phyloP scores from a whole-genome alignment of 2,888 invertebrate genomes.

The Phaedon cochleariae region DNA sequence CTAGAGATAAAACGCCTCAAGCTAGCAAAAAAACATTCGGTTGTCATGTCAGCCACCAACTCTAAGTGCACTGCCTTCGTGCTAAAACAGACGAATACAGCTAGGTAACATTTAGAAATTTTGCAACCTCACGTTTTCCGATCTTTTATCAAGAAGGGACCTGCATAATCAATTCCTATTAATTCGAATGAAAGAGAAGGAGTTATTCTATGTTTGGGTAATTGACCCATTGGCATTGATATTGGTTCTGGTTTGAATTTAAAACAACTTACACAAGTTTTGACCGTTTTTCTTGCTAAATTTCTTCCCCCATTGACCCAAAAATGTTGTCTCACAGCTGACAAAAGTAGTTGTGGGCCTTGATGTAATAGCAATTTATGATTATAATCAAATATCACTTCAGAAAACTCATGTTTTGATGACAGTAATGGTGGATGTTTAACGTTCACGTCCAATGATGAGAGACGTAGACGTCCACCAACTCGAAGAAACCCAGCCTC shows the following conservation, averaged over 20 bases:
- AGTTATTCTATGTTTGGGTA: constrained; percentile 30
- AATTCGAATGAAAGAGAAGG: constrained; percentile 23
- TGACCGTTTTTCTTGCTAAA: too few relatives aligned
- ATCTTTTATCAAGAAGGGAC: constrained; percentile 30
- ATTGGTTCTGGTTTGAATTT: constrained; percentile 22
- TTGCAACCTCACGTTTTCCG: constrained; percentile 27
- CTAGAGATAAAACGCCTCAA: constrained; percentile 28
- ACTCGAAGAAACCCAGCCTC: too few relatives aligned
- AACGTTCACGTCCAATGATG: too few relatives aligned
- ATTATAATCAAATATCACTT: too few relatives aligned
- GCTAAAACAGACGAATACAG: constrained; percentile 31
- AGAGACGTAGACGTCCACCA: too few relatives aligned
- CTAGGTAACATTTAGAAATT: constrained; percentile 22
- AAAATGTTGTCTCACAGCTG: too few relatives aligned
- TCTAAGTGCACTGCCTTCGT: constrained; percentile 36
- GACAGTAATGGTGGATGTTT: background rate
- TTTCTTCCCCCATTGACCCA: too few relatives aligned
- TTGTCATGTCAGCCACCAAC: constrained; percentile 24
- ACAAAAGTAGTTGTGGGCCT: too few relatives aligned
- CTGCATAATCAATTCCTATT: constrained; percentile 30
- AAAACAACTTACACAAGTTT: constrained; percentile 27
- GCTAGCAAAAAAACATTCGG: constrained; percentile 25
- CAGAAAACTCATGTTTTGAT: background rate
- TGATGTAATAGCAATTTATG: too few relatives aligned
- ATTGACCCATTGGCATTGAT: constrained; percentile 31